These are phyloP conservation scores for Sycophaga agraensis DNA, from an alignment of 1,140 invertebrate genomes.

Conservation along the genomic window DNA sequence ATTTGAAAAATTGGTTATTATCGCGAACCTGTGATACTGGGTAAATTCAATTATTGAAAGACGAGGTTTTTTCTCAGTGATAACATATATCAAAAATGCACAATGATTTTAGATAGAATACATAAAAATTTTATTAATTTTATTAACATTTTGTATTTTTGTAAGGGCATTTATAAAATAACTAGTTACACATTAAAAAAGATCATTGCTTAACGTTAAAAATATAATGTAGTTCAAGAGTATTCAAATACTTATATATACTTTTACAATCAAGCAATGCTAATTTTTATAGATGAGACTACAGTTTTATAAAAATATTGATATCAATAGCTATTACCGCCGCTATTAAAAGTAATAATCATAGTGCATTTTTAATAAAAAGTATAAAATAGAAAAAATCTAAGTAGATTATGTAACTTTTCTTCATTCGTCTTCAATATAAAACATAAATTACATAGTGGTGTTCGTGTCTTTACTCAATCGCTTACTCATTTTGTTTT, in stretches of 20 bases:
- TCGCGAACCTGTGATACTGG: conserved; percentile 21
- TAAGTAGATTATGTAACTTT: not conserved
- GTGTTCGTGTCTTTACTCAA: conserved; percentile 1
- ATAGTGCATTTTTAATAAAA: not conserved
- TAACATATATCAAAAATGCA: conserved; percentile 10
- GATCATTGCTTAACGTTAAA: not conserved
- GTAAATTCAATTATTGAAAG: conserved; percentile 5
- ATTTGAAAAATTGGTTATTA: conserved; percentile 8
- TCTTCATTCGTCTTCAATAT: not conserved
- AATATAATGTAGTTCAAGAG: too few relatives aligned
- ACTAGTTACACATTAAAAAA: not conserved
- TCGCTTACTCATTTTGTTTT: not conserved
- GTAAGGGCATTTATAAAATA: not conserved
- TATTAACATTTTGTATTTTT: not conserved
- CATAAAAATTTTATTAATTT: not conserved
- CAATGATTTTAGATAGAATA: not conserved
- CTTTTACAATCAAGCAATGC: not conserved
- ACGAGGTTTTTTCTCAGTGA: conserved; percentile 16
- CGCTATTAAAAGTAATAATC: not conserved
- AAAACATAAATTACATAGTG: not conserved
- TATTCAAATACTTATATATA: conserved; percentile 5
- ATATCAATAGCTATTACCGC: not conserved
- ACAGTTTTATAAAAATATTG: not conserved
- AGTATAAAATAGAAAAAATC: not conserved
- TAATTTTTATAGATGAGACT: not conserved